phyloP scores from a whole-genome alignment of 1,140 invertebrate species.

The Eupeodes corollae region DNA sequence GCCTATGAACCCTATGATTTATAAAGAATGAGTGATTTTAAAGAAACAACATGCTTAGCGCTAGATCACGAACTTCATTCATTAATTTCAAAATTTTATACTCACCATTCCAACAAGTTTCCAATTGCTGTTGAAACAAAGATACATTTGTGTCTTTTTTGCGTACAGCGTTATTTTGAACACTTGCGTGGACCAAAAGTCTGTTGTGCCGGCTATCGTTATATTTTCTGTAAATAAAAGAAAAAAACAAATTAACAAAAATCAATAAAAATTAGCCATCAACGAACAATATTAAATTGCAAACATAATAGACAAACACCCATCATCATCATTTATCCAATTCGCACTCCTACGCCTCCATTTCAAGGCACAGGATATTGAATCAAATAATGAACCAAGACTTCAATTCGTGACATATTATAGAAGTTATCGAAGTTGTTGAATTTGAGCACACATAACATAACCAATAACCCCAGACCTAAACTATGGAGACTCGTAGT shows the following conservation, averaged over 20 bases:
- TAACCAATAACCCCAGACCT: background rate
- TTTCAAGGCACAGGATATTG: background rate
- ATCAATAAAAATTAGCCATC: background rate
- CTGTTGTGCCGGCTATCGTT: conserved; percentile 35
- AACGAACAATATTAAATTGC: background rate
- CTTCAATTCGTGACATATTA: background rate
- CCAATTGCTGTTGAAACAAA: conserved; percentile 38
- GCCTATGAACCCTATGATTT: too few species aligned
- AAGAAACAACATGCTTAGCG: too few species aligned
- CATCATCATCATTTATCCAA: background rate
- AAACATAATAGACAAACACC: background rate
- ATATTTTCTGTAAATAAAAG: conserved; percentile 33
- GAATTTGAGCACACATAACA: background rate
- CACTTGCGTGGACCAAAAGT: conserved; percentile 28
- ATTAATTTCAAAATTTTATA: background rate
- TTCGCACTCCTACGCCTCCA: background rate
- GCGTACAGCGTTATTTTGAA: conserved; percentile 37
- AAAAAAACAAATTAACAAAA: conserved; percentile 1
- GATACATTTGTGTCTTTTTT: conserved; percentile 37
- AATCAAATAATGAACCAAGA: background rate
- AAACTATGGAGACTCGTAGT: too few species aligned
- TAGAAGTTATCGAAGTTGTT: background rate
- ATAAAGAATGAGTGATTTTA: too few species aligned
- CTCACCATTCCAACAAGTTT: conserved; percentile 38
- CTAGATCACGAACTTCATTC: too few species aligned